Conservation (phyloP, 2,888 invertebrate species). For the Eupithecia insigniata region DNA sequence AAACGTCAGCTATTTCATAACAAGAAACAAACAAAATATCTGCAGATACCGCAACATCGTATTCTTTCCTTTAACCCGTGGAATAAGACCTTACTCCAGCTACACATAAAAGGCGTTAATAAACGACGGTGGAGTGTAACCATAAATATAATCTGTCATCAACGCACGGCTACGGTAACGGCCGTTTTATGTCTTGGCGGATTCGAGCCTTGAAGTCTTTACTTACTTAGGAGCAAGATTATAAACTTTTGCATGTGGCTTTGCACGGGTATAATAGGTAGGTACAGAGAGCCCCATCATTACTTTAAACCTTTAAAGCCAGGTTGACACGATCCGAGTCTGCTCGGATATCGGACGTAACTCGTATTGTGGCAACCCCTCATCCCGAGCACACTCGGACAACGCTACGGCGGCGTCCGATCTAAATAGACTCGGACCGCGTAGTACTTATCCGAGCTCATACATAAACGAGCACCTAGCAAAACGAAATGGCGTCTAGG, state of each 20-base stretch:
- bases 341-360: no score
- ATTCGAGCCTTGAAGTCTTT: not conserved
- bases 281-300: no score
- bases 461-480: no score
- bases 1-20: no score
- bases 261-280: not conserved
- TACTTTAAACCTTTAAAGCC: not conserved
- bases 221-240: not conserved
- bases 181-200: not conserved
- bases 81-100: not conserved
- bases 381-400: no score
- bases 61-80: not conserved
- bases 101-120: conserved; percentile 9
- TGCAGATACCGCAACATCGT: not conserved
- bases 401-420: no score
- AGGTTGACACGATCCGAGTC: no score
- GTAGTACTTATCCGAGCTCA: no score
- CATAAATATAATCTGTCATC: conserved; percentile 15
- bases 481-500: no score
- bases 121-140: not conserved
- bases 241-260: not conserved
- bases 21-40: no score
- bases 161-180: not conserved
- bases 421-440: no score
- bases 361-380: no score